phyloP scores from a whole-genome alignment of 2,113 vertebrate species.

The Pogonocichla stellata region DNA sequence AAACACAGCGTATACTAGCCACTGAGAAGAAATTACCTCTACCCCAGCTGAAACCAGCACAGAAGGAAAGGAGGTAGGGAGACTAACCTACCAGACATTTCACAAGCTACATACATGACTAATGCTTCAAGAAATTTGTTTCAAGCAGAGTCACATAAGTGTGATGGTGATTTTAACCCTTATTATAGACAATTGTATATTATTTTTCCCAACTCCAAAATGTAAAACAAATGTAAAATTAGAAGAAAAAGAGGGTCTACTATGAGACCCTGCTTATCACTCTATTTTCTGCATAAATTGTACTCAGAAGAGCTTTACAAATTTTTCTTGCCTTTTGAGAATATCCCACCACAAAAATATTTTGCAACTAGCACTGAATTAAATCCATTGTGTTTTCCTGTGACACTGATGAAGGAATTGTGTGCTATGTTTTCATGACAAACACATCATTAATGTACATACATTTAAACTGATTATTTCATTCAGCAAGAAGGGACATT shows the following conservation, averaged over 20 bases:
- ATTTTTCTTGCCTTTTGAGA: conserved; percentile 63
- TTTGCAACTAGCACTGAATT: conserved; percentile 66
- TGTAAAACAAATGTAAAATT: conserved; percentile 12
- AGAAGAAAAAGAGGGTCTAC: conserved; percentile 38
- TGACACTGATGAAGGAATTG: conserved; percentile 78
- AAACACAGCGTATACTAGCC: background rate
- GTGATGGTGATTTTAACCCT: background rate
- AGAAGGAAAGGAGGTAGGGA: background rate
- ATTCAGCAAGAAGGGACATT: conserved; percentile 80
- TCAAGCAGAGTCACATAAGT: background rate
- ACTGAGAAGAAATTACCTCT: background rate
- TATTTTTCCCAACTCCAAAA: conserved; percentile 36
- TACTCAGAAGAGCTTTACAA: conserved; percentile 32
- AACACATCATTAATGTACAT: conserved; percentile 86
- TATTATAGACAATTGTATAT: background rate
- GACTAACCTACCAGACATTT: background rate
- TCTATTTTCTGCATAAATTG: conserved; percentile 37
- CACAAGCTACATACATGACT: background rate
- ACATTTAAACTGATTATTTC: conserved; percentile 90
- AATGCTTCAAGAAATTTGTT: background rate
- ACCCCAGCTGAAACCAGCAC: background rate
- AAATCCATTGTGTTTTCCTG: conserved; percentile 61
- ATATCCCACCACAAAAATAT: conserved; percentile 61
- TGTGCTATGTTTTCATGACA: conserved; percentile 84
- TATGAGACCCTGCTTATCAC: conserved; percentile 23